A percentile compares a stretch with the other conserved stretches of the same genome.
Evolutionary conservation across 1,140 invertebrate genomes (phyloP).

Genomic region (Holcopasites calliopsidis): DNA sequence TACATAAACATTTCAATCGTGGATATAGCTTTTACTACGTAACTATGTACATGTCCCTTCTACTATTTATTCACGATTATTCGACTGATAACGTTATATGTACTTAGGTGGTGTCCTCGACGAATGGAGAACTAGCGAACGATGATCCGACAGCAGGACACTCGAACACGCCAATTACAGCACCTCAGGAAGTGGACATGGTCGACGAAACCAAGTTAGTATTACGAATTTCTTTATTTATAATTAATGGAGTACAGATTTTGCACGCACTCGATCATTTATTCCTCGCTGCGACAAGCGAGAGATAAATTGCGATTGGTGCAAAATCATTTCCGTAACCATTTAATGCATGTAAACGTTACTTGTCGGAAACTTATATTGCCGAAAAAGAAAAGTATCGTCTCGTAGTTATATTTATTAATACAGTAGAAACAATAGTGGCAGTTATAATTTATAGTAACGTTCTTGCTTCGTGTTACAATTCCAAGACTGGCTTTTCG

Average conservation of each 20-base stretch:
- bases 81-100: conserved; percentile 47
- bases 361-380: neutral
- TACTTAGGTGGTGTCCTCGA: conserved; percentile 96
- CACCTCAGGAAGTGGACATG: conserved; percentile 95
- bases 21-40: neutral
- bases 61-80: neutral
- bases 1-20: conserved; percentile 2
- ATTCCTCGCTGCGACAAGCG: neutral
- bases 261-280: neutral
- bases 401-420: neutral
- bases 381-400: neutral
- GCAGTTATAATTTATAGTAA: neutral
- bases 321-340: neutral
- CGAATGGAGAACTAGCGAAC: conserved; percentile 96
- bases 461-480: neutral
- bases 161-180: conserved; percentile 97
- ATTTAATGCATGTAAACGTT: conserved; percentile 26
- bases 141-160: conserved; percentile 97
- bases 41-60: neutral
- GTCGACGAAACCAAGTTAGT: conserved; percentile 95
- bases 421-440: neutral
- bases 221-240: conserved; percentile 59
- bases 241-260: neutral
- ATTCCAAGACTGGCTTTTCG: neutral
- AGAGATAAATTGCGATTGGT: neutral